phyloP scores from a whole-genome alignment of 1,140 invertebrate genomes.

The Gonatopus flavifemur region DNA sequence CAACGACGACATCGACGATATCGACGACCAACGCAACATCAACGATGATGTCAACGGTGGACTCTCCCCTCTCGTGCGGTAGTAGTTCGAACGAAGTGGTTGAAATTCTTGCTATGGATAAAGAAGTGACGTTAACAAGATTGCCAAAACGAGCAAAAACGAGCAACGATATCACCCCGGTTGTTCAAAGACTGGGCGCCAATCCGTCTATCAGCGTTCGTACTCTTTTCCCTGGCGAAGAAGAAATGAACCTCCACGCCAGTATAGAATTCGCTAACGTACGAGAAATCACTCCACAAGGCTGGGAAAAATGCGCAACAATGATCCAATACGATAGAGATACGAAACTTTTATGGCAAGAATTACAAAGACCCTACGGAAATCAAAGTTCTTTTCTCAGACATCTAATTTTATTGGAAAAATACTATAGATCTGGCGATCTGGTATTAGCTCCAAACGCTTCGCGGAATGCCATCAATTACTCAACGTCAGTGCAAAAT shows the following conservation, averaged over 20 bases:
- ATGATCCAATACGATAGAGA: conserved; percentile 80
- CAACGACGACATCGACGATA: conserved; percentile 2
- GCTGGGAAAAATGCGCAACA: conserved; percentile 78
- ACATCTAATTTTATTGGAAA: conserved; percentile 78
- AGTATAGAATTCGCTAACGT: conserved; percentile 71
- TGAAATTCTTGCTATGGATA: conserved; percentile 55
- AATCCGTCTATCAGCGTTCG: conserved; percentile 80
- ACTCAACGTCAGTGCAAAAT: conserved; percentile 78
- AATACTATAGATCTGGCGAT: conserved; percentile 78
- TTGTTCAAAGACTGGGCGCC: conserved; percentile 63
- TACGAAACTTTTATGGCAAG: conserved; percentile 77
- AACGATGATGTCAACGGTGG: conserved; percentile 1
- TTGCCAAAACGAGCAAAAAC: conserved; percentile 48
- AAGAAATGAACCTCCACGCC: conserved; percentile 76
- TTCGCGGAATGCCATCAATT: conserved; percentile 71
- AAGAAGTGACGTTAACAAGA: conserved; percentile 53
- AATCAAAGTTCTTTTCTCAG: conserved; percentile 81
- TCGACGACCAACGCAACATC: no score
- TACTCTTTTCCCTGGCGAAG: conserved; percentile 76
- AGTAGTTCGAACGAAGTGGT: conserved; percentile 38
- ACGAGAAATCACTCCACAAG: conserved; percentile 70
- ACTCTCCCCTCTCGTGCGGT: conserved; percentile 14
- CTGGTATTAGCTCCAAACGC: conserved; percentile 72
- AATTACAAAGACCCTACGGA: conserved; percentile 79
- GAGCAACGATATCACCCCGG: conserved; percentile 49